phyloP scores from a whole-genome alignment of 2,888 invertebrate species.

The Acronicta alni region DNA sequence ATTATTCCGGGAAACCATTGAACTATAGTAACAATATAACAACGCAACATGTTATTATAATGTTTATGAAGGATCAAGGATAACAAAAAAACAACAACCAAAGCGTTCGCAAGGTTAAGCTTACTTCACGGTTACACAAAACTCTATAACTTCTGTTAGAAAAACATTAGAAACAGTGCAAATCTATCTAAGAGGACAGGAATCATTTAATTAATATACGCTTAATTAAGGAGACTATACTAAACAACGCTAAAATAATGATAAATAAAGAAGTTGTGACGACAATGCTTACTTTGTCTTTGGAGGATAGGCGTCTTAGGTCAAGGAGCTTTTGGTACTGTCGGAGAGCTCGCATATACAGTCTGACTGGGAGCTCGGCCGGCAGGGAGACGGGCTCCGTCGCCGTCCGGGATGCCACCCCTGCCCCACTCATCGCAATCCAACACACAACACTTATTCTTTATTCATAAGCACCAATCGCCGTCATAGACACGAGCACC shows the following conservation, averaged over 20 bases:
- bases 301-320: constrained; percentile 86
- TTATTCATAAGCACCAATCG: constrained; percentile 74
- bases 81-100: constrained; percentile 24
- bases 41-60: constrained; percentile 5
- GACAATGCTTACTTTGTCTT: constrained; percentile 84
- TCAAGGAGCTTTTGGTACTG: constrained; percentile 91
- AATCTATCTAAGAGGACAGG: background rate
- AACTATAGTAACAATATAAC: background rate
- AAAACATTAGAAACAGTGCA: background rate
- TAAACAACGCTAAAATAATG: constrained; percentile 6
- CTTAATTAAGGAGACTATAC: constrained; percentile 5
- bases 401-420: constrained; percentile 76
- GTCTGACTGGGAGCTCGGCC: constrained; percentile 81
- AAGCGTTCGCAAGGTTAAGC: constrained; percentile 33
- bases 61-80: constrained; percentile 9
- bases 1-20: constrained; percentile 5
- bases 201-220: constrained; percentile 8
- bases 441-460: constrained; percentile 69
- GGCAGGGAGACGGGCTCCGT: constrained; percentile 72
- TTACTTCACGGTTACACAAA: constrained; percentile 38
- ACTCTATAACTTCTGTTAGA: background rate
- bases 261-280: constrained; percentile 30
- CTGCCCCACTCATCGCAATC: constrained; percentile 80
- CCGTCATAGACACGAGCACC: constrained; percentile 72
- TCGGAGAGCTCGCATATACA: constrained; percentile 90